These are phyloP conservation scores for Chrysochloris asiatica DNA, from an alignment of 2,113 vertebrate species.

Conservation along the genomic window DNA sequence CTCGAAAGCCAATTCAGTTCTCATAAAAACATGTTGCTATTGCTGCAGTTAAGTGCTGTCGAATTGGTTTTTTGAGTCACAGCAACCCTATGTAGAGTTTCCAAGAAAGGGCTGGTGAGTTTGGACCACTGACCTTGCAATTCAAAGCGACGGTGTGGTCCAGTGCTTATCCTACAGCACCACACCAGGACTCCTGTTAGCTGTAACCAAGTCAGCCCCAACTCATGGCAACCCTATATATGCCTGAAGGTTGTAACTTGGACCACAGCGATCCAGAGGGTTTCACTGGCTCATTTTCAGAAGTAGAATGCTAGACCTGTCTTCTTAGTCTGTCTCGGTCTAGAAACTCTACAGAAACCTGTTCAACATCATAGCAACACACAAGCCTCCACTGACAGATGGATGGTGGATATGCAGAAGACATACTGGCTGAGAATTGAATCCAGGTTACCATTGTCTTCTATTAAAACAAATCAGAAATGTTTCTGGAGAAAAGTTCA, in stretches of 20 bases:
- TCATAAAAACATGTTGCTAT: constrained; percentile 18
- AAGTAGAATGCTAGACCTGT: neutral
- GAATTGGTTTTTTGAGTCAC: no score
- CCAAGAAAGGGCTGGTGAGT: no score
- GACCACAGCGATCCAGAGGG: neutral
- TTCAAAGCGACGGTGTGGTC: no score
- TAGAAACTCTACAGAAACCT: neutral
- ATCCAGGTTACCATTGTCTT: neutral
- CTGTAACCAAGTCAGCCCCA: no score
- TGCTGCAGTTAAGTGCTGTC: no score
- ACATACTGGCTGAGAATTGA: neutral
- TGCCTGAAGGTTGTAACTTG: no score
- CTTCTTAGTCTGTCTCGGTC: neutral
- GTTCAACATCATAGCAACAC: no score
- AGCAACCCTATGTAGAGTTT: no score
- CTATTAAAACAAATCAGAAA: neutral
- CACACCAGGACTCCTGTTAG: no score
- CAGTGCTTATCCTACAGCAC: no score
- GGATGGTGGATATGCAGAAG: neutral
- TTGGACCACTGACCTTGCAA: no score
- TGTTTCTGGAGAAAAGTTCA: neutral
- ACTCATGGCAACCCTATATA: no score
- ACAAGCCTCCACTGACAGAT: neutral
- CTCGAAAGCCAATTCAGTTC: neutral
- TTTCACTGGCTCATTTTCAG: neutral